Percentiles rank a stretch among this genome's conserved stretches.
phyloP scores from a whole-genome alignment of 2,113 vertebrate genomes.

The Pangasianodon gigas region DNA sequence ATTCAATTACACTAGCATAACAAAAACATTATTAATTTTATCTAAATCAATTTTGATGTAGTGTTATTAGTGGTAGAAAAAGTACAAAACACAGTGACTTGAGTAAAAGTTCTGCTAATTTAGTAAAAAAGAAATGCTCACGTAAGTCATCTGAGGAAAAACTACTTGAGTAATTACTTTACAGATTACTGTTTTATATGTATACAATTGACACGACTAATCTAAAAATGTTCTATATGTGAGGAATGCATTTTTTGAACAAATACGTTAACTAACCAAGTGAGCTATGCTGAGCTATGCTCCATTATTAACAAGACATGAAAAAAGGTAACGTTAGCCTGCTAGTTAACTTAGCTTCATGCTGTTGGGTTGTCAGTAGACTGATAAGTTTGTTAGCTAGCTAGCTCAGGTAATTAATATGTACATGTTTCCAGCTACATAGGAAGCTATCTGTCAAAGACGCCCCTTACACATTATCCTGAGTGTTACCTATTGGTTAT shows the following conservation, averaged over 20 bases:
- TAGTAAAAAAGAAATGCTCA: background rate
- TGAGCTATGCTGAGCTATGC: too few species aligned
- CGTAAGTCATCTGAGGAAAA: background rate
- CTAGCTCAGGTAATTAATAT: background rate
- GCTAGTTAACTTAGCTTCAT: background rate
- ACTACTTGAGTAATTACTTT: background rate
- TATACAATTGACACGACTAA: background rate
- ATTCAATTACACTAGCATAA: background rate
- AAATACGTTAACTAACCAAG: too few species aligned
- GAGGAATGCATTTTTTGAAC: background rate
- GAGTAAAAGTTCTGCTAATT: background rate
- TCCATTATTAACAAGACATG: background rate
- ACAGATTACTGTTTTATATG: background rate
- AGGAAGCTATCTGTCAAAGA: background rate
- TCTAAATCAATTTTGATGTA: background rate
- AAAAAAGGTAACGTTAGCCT: background rate
- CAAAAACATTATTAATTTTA: background rate
- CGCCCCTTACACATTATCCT: too few species aligned
- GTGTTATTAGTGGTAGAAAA: background rate
- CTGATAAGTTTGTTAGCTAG: background rate
- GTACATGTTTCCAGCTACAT: background rate
- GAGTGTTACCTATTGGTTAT: background rate
- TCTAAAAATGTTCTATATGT: background rate
- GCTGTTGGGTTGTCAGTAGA: background rate
- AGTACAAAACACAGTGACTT: background rate